A percentile compares a stretch with the other conserved stretches of the same genome.
Evolutionary conservation across 2,797 vertebrate species (phyloP).

Genomic region (Argyrosomus regius): DNA sequence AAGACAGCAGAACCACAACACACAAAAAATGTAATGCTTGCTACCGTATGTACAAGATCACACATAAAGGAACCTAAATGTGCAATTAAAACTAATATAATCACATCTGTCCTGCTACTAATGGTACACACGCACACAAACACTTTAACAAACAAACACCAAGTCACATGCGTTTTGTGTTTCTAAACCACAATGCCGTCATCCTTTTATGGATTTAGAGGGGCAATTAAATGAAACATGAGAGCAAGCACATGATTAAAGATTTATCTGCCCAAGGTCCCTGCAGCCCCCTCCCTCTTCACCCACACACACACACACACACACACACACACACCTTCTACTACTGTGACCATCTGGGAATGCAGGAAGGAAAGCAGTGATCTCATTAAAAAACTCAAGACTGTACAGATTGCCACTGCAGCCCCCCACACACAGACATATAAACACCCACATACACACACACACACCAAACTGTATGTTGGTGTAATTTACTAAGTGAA

Average conservation of each 20-base stretch:
- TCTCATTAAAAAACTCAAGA: constrained; percentile 71
- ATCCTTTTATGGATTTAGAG: constrained; percentile 66
- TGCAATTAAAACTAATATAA: constrained; percentile 25
- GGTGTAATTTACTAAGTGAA: constrained; percentile 78
- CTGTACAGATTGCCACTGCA: constrained; percentile 54
- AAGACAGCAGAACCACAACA: neutral
- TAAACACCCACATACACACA: neutral
- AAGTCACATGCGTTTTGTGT: neutral
- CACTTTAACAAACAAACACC: neutral
- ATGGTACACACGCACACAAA: constrained; percentile 7
- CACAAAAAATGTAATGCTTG: neutral
- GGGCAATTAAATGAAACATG: constrained; percentile 79
- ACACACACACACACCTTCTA: constrained; percentile 41
- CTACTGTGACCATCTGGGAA: constrained; percentile 70
- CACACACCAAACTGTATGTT: constrained; percentile 35
- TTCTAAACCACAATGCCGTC: constrained; percentile 38
- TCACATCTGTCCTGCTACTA: constrained; percentile 2
- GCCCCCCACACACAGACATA: neutral
- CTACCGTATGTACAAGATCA: neutral
- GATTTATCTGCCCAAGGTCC: constrained; percentile 72
- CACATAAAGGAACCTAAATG: constrained; percentile 10
- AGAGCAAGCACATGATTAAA: constrained; percentile 79
- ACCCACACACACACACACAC: constrained; percentile 14
- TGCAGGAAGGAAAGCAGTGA: constrained; percentile 69
- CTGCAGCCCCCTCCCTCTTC: constrained; percentile 31